Evolutionary conservation across 2,888 invertebrate genomes (phyloP).

Genomic region (Heteromurus nitidus): DNA sequence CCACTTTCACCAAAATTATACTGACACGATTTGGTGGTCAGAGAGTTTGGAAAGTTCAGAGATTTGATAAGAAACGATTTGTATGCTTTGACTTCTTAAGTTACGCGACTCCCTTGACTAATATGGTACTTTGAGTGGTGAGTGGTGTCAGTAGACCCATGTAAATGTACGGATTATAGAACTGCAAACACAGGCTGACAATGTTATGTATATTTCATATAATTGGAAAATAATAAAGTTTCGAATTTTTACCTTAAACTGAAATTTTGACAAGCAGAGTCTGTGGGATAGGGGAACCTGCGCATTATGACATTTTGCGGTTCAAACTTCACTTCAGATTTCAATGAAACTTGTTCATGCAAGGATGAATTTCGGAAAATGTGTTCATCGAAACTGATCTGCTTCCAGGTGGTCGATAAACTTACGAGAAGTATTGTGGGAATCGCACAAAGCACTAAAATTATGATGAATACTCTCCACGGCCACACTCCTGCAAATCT

Average conservation of each 20-base stretch:
- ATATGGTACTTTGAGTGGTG: neutral
- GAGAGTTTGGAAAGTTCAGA: neutral
- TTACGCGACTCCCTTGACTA: neutral
- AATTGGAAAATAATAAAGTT: neutral
- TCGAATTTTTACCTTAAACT: constrained; percentile 40
- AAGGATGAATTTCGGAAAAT: neutral
- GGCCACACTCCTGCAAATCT: neutral
- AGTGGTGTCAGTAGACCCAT: neutral
- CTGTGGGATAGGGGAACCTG: constrained; percentile 17
- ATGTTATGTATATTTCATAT: neutral
- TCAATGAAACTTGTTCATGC: too few species aligned
- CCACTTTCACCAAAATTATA: neutral
- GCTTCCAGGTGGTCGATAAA: neutral
- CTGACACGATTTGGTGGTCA: neutral
- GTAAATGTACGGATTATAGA: neutral
- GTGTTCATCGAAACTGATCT: too few species aligned
- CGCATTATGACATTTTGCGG: constrained; percentile 19
- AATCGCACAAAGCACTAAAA: constrained; percentile 6
- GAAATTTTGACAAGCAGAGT: constrained; percentile 38
- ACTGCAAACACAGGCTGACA: neutral
- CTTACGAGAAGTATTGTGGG: neutral
- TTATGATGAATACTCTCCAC: constrained; percentile 7
- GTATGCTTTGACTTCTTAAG: neutral
- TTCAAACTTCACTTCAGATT: too few species aligned
- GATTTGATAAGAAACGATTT: neutral